phyloP scores from a whole-genome alignment of 2,113 vertebrate genomes.

The Monarcha castaneiventris region DNA sequence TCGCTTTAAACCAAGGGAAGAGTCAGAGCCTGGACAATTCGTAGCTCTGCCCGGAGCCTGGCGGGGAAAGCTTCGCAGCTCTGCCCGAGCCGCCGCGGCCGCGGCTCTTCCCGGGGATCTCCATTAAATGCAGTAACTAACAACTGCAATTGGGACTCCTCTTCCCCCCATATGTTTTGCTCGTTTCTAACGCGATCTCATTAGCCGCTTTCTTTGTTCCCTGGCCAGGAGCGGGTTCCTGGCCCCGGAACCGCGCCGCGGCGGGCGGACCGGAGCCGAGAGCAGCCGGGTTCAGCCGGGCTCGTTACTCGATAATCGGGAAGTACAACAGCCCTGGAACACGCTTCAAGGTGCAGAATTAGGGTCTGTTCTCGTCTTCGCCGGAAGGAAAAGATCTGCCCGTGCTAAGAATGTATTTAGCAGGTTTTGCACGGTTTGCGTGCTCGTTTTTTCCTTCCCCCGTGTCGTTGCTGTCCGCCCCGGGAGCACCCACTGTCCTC shows the following conservation, averaged over 20 bases:
- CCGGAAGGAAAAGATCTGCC: not conserved
- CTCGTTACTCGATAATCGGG: not conserved
- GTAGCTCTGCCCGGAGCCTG: not conserved
- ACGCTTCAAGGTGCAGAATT: not conserved
- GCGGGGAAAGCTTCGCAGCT: not conserved
- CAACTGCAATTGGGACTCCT: not conserved
- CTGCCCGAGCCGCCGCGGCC: not conserved
- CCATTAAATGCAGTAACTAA: not conserved
- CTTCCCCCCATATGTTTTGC: not conserved
- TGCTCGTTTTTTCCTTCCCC: not conserved
- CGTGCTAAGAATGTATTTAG: not conserved
- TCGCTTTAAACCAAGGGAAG: not conserved
- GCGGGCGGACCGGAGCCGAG: not conserved
- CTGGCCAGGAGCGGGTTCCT: not conserved
- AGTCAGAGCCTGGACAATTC: not conserved
- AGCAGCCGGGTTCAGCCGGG: not conserved
- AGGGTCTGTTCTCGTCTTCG: not conserved
- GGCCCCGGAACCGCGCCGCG: not conserved
- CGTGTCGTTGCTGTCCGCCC: not conserved
- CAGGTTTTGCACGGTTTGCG: not conserved
- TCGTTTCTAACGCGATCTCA: not conserved
- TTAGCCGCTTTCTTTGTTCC: not conserved
- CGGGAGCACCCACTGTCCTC: not conserved
- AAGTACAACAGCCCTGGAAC: not conserved
- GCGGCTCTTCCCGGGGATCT: not conserved